Conservation (phyloP, 1,140 invertebrate species). For the Orius insidiosus region DNA sequence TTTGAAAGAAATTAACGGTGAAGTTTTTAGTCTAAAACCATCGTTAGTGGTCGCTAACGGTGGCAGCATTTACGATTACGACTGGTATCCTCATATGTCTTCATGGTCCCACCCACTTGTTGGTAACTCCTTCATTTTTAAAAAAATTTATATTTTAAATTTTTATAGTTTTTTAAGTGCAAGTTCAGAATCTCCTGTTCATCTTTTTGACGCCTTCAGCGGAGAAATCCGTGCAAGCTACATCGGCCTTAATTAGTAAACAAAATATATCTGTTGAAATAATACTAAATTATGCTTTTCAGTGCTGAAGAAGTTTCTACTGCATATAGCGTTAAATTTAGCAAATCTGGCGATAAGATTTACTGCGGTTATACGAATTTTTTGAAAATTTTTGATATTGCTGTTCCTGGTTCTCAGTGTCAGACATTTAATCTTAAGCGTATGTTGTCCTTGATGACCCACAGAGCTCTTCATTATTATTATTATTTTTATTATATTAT, state of each 20-base stretch:
- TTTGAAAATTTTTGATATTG: slow-evolving; percentile 67
- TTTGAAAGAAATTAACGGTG: slow-evolving; percentile 27
- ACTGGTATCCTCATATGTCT: slow-evolving; percentile 82
- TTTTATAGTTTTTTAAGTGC: slow-evolving; percentile 34
- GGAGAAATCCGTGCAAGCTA: slow-evolving; percentile 67
- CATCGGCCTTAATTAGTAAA: slow-evolving; percentile 59
- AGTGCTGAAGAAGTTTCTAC: slow-evolving; percentile 73
- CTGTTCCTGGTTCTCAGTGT: slow-evolving; percentile 41
- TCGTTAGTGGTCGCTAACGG: slow-evolving; percentile 59
- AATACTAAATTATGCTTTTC: slow-evolving; percentile 13
- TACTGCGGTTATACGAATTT: slow-evolving; percentile 75
- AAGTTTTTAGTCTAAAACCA: slow-evolving; percentile 30
- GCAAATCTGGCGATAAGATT: slow-evolving; percentile 49
- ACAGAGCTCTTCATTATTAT: slow-evolving; percentile 10
- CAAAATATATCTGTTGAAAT: neutral
- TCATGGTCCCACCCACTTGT: slow-evolving; percentile 54
- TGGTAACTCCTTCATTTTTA: slow-evolving; percentile 36
- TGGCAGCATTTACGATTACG: slow-evolving; percentile 77
- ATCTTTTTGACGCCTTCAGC: slow-evolving; percentile 83
- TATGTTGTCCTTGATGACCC: slow-evolving; percentile 19
- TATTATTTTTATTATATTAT: too few relatives aligned
- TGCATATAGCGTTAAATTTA: slow-evolving; percentile 65
- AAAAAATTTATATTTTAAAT: neutral
- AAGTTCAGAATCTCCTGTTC: slow-evolving; percentile 66
- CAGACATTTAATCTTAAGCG: slow-evolving; percentile 33